Evolutionary conservation across 2,113 vertebrate genomes (phyloP), one percentile per base, ranked within the genome.

Genomic region (Prionailurus bengalensis): DNA sequence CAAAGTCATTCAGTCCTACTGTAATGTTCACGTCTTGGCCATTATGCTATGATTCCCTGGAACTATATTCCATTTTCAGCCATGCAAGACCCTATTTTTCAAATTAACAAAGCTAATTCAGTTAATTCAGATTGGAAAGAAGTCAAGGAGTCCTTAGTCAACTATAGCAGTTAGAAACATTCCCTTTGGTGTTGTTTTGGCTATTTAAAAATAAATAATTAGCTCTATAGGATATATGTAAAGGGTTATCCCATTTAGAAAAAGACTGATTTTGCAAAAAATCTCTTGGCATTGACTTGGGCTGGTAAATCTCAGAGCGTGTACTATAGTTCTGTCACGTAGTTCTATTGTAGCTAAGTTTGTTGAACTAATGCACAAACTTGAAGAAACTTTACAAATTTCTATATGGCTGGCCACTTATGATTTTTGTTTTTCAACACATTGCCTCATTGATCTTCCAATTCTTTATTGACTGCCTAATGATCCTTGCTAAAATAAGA

Each of bases 201-300:
- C 53, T 71, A 71, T 81, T 86, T 51, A 63, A 92, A 71, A 92
- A 84, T 4, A 92, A 93, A 19, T 33, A 84, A 63, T 92, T 45
- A 88, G 16, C 11, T 82, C 7, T 66, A 25, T 19, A 61, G 10
- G 19, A 78, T 92, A 86, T 96, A 83, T 45, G 29, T 55, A 80
- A 90, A 90, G 7, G n/a, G 53, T 58, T 66, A 2, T 2, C 53
- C 3, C 42, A 51, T 68, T 84, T 94, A 65, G 61, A 90, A 92
- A 94, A 33, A 85, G 48, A 68, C 0, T 74, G 23, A 36, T 76
- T 81, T 48, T n/a, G 9, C n/a, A 88, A 55, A 79, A 81, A 25
- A 6, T n/a, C 17, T 82, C 78, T 89, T 79, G 7, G n/a, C 33
- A 55, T 63, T 11, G 10, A 84, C 12, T 93, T 76, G 79, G 27